Base-by-base conservation (phyloP, 2,113 vertebrate species). In the Lamprologus sp. region DNA sequence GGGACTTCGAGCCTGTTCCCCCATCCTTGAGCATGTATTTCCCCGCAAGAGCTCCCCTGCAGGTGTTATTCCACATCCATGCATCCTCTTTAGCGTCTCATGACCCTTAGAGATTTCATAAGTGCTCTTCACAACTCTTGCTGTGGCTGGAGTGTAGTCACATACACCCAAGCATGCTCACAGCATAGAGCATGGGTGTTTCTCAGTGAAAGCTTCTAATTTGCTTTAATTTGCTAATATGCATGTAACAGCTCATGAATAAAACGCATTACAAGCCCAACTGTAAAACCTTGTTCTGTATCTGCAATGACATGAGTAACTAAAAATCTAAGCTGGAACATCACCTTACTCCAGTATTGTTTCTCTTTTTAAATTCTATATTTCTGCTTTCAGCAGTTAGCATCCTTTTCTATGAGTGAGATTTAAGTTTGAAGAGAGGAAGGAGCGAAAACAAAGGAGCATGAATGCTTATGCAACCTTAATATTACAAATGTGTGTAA, bases 61-160 rank as follows among this genome's bases (percentile, higher is more conserved):
- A 70, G 86, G 49, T 86, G 87, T 90, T 85, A 79, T 92, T 90
- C 87, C 90, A 85, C 87, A 80, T 90, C 83, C 83, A 37, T 86
- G 75, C 56, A 68, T 60, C 65, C 56, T 88, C 80, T 90, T 88
- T 26, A 84, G 79, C 87, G 12, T 82, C 81, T 56, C 55, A 6
- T 60, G 83, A 90, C 68, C 86, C 86, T 79, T 7, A 15, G 88
- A 81, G 90, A 70, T 84, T 86, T 70, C 9, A 17, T 21, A 90
- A 92, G 84, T 75, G 88, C 85, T 89, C 68, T 65, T 28, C 81
- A 58, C 53, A 31, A 7, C 31, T 35, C 84, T 68, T 10, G 2
- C 12, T 11, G 5, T 63, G 55, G 81, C 60, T 88, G 28, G 31
- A 86, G 35, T 86, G 65, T 55, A 79, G 51, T 82, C 80, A 31